Percentiles rank a stretch among this genome's conserved stretches.
These are phyloP conservation scores for Anhinga anhinga DNA, from an alignment of 2,113 vertebrate species.

Conservation along the genomic window DNA sequence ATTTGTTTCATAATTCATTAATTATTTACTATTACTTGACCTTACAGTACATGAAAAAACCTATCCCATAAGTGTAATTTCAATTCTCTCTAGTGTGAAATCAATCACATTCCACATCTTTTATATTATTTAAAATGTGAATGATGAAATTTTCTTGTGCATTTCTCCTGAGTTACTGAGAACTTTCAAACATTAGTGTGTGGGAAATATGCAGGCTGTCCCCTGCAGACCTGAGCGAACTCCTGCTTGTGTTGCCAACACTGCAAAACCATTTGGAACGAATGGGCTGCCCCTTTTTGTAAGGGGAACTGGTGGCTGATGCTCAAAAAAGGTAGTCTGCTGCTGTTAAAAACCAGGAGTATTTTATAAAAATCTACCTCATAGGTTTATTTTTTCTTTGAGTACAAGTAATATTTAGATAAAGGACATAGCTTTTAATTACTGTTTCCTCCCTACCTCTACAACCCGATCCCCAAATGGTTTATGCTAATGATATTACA, in stretches of 20 bases:
- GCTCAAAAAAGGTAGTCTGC: background rate
- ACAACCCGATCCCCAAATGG: background rate
- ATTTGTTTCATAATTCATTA: conserved; percentile 64
- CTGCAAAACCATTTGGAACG: background rate
- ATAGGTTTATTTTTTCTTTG: background rate
- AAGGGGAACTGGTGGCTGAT: background rate
- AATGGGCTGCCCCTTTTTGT: background rate
- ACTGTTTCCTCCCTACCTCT: background rate
- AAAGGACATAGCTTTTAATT: background rate
- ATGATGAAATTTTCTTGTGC: background rate
- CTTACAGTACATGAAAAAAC: conserved; percentile 37
- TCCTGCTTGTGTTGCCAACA: rapidly evolving
- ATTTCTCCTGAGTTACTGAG: background rate
- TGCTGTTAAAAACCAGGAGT: background rate
- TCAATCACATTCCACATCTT: conserved; percentile 49
- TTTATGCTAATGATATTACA: background rate
- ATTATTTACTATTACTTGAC: conserved; percentile 64
- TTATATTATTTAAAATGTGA: conserved; percentile 54
- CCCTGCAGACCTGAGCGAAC: background rate
- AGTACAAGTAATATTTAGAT: background rate
- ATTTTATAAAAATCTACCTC: background rate
- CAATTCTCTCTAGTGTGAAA: conserved; percentile 36
- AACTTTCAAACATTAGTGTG: background rate
- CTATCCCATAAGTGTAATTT: conserved; percentile 36
- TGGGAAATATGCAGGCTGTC: background rate